Evolutionary conservation across 2,797 vertebrate species (phyloP).

Genomic region (Helicolenus hilgendorfi): DNA sequence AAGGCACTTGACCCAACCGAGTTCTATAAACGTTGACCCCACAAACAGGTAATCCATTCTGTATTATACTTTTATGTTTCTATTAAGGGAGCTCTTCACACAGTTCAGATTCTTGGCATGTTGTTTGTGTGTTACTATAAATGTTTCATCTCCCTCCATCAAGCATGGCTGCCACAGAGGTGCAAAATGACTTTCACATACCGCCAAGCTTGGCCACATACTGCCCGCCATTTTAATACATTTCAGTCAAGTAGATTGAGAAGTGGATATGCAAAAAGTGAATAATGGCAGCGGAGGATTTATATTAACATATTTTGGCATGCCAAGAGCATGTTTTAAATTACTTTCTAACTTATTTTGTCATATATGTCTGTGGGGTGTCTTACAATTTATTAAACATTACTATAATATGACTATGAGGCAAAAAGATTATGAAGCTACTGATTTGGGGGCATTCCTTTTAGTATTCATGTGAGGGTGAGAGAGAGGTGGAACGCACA

Average conservation of each 20-base stretch:
- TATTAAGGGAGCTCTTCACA: not conserved
- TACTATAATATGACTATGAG: not conserved
- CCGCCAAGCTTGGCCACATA: not conserved
- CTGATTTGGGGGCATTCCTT: not conserved
- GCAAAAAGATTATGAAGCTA: not conserved
- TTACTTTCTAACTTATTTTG: not conserved
- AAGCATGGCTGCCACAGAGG: conserved; percentile 58
- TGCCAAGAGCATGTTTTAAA: not conserved
- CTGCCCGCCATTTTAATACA: not conserved
- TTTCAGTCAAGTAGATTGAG: not conserved
- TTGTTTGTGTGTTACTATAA: conserved; percentile 41
- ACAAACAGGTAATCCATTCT: conserved; percentile 90
- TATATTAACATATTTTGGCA: not conserved
- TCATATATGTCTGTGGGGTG: not conserved
- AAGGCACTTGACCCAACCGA: conserved; percentile 88
- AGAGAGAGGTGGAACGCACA: not conserved
- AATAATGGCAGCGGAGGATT: not conserved
- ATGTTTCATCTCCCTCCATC: conserved; percentile 39
- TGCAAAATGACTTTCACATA: conserved; percentile 52
- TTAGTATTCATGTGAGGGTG: not conserved
- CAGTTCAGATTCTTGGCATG: not conserved
- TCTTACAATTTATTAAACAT: conserved; percentile 1
- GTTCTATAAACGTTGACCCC: conserved; percentile 91
- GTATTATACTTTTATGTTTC: not conserved
- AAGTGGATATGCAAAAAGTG: not conserved